These are phyloP conservation scores for Subacronicta megacephala DNA, from an alignment of 2,888 invertebrate genomes.

Conservation along the genomic window DNA sequence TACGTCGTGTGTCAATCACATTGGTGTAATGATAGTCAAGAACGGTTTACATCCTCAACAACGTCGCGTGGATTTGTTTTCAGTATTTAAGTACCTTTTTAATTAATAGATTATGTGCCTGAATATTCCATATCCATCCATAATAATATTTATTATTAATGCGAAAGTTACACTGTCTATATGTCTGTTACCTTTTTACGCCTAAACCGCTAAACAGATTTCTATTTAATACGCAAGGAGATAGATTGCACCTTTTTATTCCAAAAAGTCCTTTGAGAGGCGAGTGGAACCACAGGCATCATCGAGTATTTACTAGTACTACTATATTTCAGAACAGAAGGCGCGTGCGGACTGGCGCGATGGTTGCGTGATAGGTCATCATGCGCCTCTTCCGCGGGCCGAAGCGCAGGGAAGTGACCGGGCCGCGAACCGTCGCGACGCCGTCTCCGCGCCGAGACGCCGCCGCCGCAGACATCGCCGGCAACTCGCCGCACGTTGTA, in stretches of 20 bases:
- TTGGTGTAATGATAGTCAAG: conserved; percentile 71
- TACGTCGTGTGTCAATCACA: conserved; percentile 68
- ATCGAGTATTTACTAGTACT: too few relatives aligned
- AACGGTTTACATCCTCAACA: conserved; percentile 50
- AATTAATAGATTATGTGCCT: too few relatives aligned
- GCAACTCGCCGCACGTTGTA: conserved; percentile 89
- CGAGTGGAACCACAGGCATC: too few relatives aligned
- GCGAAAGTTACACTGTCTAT: too few relatives aligned
- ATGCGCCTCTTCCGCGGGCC: conserved; percentile 92
- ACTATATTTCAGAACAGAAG: conserved; percentile 63
- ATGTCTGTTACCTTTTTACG: too few relatives aligned
- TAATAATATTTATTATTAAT: too few relatives aligned
- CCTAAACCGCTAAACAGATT: too few relatives aligned
- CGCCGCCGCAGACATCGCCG: conserved; percentile 77
- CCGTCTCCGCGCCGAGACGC: conserved; percentile 83
- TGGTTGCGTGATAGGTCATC: conserved; percentile 88
- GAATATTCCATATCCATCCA: too few relatives aligned
- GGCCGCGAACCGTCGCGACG: conserved; percentile 84
- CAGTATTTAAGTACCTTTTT: too few relatives aligned
- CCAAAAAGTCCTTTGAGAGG: too few relatives aligned
- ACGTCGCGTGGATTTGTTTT: conserved; percentile 32
- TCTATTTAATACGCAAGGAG: too few relatives aligned
- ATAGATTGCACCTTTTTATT: too few relatives aligned
- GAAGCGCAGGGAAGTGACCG: conserved; percentile 91
- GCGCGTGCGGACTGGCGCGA: conserved; percentile 78